Percentiles rank a stretch among this genome's conserved stretches.
These are phyloP conservation scores for Cataglyphis hispanica DNA, from an alignment of 1,140 invertebrate genomes.

Conservation along the genomic window DNA sequence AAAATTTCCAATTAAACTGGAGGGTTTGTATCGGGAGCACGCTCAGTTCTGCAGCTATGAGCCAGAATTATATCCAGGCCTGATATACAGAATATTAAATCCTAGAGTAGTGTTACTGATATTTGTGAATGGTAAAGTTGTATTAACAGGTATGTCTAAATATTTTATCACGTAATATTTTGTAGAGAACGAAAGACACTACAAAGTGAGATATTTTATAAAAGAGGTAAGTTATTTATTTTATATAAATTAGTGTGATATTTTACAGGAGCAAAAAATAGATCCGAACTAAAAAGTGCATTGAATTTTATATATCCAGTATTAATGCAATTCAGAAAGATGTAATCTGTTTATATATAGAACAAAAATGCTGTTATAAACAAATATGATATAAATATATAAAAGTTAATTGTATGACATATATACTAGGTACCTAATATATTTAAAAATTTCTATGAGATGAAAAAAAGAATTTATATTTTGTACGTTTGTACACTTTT, in stretches of 20 bases:
- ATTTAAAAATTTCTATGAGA: background rate
- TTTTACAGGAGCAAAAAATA: constrained; percentile 95
- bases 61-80: constrained; percentile 97
- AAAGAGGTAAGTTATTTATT: background rate
- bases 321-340: constrained; percentile 97
- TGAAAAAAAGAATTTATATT: background rate
- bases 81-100: constrained; percentile 99
- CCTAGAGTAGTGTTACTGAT: constrained; percentile 98
- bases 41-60: constrained; percentile 96
- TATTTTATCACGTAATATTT: constrained; percentile 23
- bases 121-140: constrained; percentile 99
- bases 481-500: constrained; percentile 34
- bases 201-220: background rate
- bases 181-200: background rate
- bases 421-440: background rate
- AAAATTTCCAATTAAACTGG: constrained; percentile 98
- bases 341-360: constrained; percentile 82
- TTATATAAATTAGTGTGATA: background rate
- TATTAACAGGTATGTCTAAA: constrained; percentile 93
- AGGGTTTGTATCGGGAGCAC: constrained; percentile 97
- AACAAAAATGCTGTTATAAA: background rate
- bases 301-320: constrained; percentile 99
- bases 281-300: constrained; percentile 97
- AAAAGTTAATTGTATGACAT: background rate
- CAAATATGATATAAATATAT: background rate